These are phyloP conservation scores for Apis mellifera DNA, from an alignment of 1,140 invertebrate species.

Conservation along the genomic window DNA sequence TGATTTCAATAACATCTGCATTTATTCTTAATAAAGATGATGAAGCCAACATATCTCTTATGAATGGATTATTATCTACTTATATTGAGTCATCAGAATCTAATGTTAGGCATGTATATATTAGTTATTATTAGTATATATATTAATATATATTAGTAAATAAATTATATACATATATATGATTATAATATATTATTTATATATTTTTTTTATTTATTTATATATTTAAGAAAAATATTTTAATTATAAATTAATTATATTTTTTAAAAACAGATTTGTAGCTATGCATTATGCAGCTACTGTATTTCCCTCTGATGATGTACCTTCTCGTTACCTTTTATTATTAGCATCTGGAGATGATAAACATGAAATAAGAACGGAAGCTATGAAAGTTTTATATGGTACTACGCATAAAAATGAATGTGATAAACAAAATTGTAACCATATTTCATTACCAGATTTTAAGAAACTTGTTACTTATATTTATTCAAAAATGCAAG, in stretches of 20 bases:
- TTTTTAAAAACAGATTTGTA: conserved; percentile 83
- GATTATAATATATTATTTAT: not conserved
- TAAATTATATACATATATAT: conserved; percentile 54
- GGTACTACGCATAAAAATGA: conserved; percentile 82
- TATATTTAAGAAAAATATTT: conserved; percentile 82
- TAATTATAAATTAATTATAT: not conserved
- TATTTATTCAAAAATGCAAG: conserved; percentile 85
- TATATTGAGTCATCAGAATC: conserved; percentile 76
- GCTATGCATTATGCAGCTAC: conserved; percentile 91
- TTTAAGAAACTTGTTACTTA: conserved; percentile 86
- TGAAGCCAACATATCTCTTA: conserved; percentile 74
- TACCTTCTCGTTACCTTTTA: conserved; percentile 91
- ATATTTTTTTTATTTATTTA: not conserved
- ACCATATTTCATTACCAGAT: conserved; percentile 73
- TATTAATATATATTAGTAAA: no score
- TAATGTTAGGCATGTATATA: conserved; percentile 69
- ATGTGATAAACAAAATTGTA: conserved; percentile 67
- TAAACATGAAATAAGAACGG: conserved; percentile 89
- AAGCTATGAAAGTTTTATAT: conserved; percentile 88
- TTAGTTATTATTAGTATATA: conserved; percentile 43
- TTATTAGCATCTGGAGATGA: conserved; percentile 92
- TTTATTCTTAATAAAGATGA: conserved; percentile 78
- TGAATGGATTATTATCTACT: conserved; percentile 82
- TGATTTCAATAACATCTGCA: conserved; percentile 83
- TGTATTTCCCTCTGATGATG: conserved; percentile 91